Evolutionary conservation across 2,113 vertebrate species (phyloP).

Genomic region (Arizona elegans): DNA sequence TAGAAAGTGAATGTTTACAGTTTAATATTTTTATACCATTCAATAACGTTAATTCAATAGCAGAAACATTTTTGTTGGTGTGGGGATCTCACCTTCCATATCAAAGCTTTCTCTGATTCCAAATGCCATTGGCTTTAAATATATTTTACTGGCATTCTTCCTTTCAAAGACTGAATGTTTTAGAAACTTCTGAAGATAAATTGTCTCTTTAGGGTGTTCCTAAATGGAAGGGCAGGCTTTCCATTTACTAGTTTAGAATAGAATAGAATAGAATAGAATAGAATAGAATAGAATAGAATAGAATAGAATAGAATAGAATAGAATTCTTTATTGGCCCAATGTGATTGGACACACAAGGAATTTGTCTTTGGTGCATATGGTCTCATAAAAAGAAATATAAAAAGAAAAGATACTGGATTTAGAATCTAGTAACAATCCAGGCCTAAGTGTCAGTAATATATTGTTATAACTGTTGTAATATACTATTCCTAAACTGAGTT

Average conservation of each 20-base stretch:
- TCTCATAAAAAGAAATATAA: too few relatives aligned
- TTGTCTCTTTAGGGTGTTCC: background rate
- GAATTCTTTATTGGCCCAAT: too few relatives aligned
- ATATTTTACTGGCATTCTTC: background rate
- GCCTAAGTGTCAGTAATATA: background rate
- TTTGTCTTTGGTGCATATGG: too few relatives aligned
- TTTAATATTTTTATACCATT: background rate
- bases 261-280: too few relatives aligned
- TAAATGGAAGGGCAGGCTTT: background rate
- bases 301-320: too few relatives aligned
- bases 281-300: too few relatives aligned
- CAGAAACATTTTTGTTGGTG: background rate
- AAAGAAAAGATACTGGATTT: too few relatives aligned
- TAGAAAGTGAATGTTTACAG: slow-evolving; percentile 24
- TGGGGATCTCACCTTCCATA: background rate
- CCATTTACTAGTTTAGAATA: background rate
- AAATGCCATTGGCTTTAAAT: background rate
- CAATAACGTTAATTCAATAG: background rate
- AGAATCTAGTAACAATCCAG: background rate
- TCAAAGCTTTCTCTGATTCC: background rate
- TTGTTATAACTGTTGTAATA: background rate
- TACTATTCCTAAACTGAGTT: background rate
- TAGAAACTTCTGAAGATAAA: background rate
- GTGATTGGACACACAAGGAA: too few relatives aligned
- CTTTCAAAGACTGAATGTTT: background rate